phyloP scores from a whole-genome alignment of 2,797 vertebrate genomes.

The Alcedo atthis region DNA sequence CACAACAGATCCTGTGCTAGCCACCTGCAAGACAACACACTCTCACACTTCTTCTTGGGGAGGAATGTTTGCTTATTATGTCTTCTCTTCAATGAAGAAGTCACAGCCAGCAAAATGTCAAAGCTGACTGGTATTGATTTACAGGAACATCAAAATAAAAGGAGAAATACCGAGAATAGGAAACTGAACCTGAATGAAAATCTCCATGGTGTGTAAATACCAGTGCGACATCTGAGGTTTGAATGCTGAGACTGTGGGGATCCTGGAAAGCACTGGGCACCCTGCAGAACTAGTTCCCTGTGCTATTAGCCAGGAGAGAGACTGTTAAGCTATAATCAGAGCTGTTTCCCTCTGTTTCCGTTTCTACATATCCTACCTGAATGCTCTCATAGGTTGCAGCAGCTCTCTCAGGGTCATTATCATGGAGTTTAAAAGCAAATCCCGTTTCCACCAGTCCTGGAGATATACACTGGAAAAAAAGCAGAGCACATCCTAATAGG shows the following conservation, averaged over 20 bases:
- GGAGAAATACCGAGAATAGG: neutral
- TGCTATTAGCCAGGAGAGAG: neutral
- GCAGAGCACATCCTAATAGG: slow-evolving; percentile 59
- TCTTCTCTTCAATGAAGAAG: neutral
- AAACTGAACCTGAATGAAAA: neutral
- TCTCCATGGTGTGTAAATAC: neutral
- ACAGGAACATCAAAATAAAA: neutral
- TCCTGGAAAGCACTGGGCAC: neutral
- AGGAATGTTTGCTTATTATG: neutral
- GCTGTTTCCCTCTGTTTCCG: neutral
- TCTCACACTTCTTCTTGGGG: neutral
- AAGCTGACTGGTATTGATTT: neutral
- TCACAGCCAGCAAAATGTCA: neutral
- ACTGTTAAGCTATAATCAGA: neutral
- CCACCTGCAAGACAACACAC: neutral
- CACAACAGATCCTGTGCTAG: neutral
- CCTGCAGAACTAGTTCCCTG: neutral
- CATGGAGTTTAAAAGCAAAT: slow-evolving; percentile 93
- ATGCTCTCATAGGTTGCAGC: slow-evolving; percentile 93
- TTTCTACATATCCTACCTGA: slow-evolving; percentile 81
- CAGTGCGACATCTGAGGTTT: neutral
- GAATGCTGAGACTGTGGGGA: neutral
- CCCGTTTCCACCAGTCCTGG: slow-evolving; percentile 95
- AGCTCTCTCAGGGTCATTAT: slow-evolving; percentile 92
- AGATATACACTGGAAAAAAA: slow-evolving; percentile 89